Base-by-base conservation (phyloP, 2,797 vertebrate species). In the Acanthornis magna region DNA sequence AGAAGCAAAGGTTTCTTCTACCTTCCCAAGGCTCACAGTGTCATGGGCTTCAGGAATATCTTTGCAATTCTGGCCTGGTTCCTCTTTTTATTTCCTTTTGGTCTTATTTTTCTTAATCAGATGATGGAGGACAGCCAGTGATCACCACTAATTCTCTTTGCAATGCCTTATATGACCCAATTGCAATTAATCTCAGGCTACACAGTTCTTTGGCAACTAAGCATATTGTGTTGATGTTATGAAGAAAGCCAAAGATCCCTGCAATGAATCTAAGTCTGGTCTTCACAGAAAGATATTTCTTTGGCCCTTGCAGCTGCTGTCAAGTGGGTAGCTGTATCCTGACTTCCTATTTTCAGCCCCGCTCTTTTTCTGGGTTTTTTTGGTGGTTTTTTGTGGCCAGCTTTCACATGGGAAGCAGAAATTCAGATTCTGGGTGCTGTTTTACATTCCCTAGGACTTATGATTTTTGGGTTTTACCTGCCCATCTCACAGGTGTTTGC, bases 161-260 rank as follows among this genome's bases (percentile, higher is more conserved):
- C 42, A 2, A 4, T 62, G 22, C 3, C 4, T 79, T 91, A 21
- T 42, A 25, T 25, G 27, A 3, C 9, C 7, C 18, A 48, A 1
- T 4, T 77, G 26, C 23, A 80, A 30, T 84, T 65, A 74, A 67
- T 61, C 21, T 83, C 29, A 61, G 34, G 32, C 11, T 42, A 16
- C 5, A 0, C 10, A 54, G 21, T 43, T 32, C 23, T 75, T 71
- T 72, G 60, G 11, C 13, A 79, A 72, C 26, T 12, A 38, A n/a
- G 8, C 2, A 1, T 65, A 10, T 20, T 57, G 6, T 47, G 55
- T 29, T 53, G 38, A 27, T 75, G 16, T 3, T 68, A 29, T 32
- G 50, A 80, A 55, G 58, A 58, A 48, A 25, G 18, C 20, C 0
- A 43, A 54, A 88, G 54, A 13, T 0, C 0, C 7, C 1, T 17